Evolutionary conservation across 1,140 invertebrate genomes (phyloP), one percentile per base, ranked within the genome.

Genomic region (Cydia splendana): DNA sequence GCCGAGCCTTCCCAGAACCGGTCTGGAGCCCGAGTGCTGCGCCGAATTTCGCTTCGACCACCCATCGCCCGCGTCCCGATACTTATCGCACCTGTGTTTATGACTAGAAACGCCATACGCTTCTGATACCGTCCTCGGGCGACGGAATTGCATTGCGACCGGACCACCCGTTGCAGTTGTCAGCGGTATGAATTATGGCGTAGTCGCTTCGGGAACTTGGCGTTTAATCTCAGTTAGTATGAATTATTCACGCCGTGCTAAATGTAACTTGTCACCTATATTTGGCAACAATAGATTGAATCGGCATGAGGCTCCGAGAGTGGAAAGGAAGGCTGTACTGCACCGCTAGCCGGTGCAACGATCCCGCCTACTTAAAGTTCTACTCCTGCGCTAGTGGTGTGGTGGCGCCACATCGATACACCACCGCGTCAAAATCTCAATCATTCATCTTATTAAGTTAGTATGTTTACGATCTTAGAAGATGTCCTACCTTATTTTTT

Each of bases 41-140:
- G 88, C 90, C 89, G 87, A 91, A 90, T 86, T 92, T 90, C 77
- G 87, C 89, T 84, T 81, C 88, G 88, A 90, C 90, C 87, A 92
- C 90, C 90, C 90, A 89, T 82, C 84, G 81, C 79, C 80, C 82
- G 77, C 77, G 69, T 76, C 79, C 82, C 81, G 87, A 91, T 90
- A 91, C 85, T 90, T 88, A 90, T 89, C 88, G 83, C 86, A 81
- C 85, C 85, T 81, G 82, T 88, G 86, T 91, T 91, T 92, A 91
- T 84, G 83, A 87, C 87, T 90, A 87, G 87, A 85, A 85, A 88
- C 85, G 79, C 83, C 84, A 82, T 81, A 62, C 57, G 20, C 57
- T 83, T 79, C 79, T 79, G 82, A 83, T 84, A 82, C 78, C 48
- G 75, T 78, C 78, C 76, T 75, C 65, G 65, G 79, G 78, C 81